Evolutionary conservation across 2,797 vertebrate genomes (phyloP).

Genomic region (Pangasius krempfi): DNA sequence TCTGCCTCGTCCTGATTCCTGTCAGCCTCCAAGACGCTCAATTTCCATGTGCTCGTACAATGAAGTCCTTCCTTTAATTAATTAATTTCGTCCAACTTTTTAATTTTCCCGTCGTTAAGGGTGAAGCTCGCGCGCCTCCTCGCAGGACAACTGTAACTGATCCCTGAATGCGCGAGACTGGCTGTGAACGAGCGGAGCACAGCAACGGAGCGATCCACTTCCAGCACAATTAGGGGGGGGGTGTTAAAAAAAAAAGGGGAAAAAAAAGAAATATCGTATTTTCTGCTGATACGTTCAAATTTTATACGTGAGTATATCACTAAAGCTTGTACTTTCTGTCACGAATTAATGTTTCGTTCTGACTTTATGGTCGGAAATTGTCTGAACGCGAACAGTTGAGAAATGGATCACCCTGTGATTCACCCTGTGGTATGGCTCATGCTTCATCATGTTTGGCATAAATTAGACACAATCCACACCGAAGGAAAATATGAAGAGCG

Average conservation of each 20-base stretch:
- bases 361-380: neutral
- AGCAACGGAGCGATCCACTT: conserved; percentile 75
- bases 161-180: conserved; percentile 47
- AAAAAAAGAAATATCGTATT: neutral
- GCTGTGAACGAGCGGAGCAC: conserved; percentile 71
- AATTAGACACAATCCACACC: conserved; percentile 1
- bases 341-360: neutral
- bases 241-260: accelerated
- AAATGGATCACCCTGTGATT: neutral
- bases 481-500: neutral
- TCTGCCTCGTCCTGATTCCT: neutral
- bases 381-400: neutral
- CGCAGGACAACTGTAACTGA: conserved; percentile 51
- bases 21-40: neutral
- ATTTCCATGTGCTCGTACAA: conserved; percentile 5
- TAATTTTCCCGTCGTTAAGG: neutral
- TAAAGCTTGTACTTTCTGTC: neutral
- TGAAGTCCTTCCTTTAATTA: neutral
- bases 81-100: neutral
- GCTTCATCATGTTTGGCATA: conserved; percentile 49
- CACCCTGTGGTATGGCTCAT: conserved; percentile 48
- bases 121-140: conserved; percentile 3
- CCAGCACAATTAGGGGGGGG: neutral
- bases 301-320: accelerated
- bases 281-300: no score